Evolutionary conservation across 2,888 invertebrate genomes (phyloP), one percentile per base, ranked within the genome.

Genomic region (Drosophila pegasa): DNA sequence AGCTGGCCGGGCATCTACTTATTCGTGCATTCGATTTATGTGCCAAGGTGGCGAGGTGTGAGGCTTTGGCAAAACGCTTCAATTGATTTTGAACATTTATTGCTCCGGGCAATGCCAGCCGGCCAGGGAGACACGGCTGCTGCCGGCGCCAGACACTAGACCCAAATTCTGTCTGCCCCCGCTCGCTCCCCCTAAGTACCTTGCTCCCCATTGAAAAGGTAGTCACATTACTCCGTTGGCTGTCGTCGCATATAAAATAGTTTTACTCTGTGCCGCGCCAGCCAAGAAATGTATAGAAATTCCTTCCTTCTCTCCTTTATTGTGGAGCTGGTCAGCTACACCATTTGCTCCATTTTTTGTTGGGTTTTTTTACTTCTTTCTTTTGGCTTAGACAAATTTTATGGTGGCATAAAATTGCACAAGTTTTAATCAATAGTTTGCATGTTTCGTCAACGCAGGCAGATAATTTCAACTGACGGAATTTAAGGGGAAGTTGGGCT

Each of bases 41-140:
- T 68, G 54, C 55, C 35, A 35, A 50, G 22, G n/a, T 25, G 35
- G 50, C 63, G 29, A 64, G 71, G 78, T 80, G 85, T 79, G 79
- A 74, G 85, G 81, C 83, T 75, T 87, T 85, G 56, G 73, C 57
- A 83, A 89, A 89, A 83, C 76, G 80, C 83, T 87, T 88, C 89
- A 89, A 88, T 88, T 88, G 88, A 88, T 89, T 89, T 88, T 68
- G 67, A 87, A 81, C 88, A 87, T 88, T 88, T 88, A 88, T 88
- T 89, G 89, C 88, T 86, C 81, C 75, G 81, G 83, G 79, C 73
- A 78, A 84, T 79, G 72, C 48, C 61, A 63, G 71, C 63, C 69
- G 61, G 66, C 72, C 43, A 73, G 85, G 75, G 77, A 75, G 45
- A 50, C 35, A 35, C 22, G 16, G 16, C 35, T 25, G 9, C 48